phyloP scores from a whole-genome alignment of 1,140 invertebrate genomes.

The Bombus pyrosoma region DNA sequence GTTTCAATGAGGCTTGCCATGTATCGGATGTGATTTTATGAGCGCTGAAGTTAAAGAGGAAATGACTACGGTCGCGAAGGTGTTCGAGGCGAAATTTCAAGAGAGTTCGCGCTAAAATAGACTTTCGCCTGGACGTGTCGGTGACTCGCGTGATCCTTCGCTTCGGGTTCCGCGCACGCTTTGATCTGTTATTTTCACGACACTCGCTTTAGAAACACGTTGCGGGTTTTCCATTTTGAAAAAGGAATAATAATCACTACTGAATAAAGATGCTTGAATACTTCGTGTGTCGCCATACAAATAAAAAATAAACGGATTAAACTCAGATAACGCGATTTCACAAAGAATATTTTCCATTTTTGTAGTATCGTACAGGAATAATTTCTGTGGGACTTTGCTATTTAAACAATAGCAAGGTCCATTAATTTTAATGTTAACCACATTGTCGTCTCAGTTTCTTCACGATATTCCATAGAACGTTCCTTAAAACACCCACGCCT shows the following conservation, averaged over 20 bases:
- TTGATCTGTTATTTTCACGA: conserved; percentile 21
- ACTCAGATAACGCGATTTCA: neutral
- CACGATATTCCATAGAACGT: neutral
- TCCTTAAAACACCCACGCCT: neutral
- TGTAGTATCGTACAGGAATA: too few relatives aligned
- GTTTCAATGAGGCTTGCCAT: conserved; percentile 8
- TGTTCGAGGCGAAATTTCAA: conserved; percentile 50
- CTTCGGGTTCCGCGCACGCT: neutral
- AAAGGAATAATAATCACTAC: neutral
- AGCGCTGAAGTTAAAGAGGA: conserved; percentile 26
- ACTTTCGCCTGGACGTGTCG: conserved; percentile 10
- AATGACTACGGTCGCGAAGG: conserved; percentile 1
- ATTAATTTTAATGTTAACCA: conserved; percentile 21
- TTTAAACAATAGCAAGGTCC: neutral
- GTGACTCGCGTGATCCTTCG: conserved; percentile 19
- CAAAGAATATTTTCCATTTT: too few relatives aligned
- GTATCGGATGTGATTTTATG: conserved; percentile 47
- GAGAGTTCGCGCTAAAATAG: conserved; percentile 53
- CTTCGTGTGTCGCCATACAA: neutral
- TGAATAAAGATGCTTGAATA: neutral
- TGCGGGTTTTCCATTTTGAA: neutral
- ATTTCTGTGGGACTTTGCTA: neutral
- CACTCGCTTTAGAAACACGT: neutral
- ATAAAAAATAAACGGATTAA: conserved; percentile 19
- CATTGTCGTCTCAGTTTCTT: neutral